Percentiles rank a stretch among this genome's conserved stretches.
Evolutionary conservation across 2,113 vertebrate species (phyloP).

Genomic region (Propithecus coquereli): DNA sequence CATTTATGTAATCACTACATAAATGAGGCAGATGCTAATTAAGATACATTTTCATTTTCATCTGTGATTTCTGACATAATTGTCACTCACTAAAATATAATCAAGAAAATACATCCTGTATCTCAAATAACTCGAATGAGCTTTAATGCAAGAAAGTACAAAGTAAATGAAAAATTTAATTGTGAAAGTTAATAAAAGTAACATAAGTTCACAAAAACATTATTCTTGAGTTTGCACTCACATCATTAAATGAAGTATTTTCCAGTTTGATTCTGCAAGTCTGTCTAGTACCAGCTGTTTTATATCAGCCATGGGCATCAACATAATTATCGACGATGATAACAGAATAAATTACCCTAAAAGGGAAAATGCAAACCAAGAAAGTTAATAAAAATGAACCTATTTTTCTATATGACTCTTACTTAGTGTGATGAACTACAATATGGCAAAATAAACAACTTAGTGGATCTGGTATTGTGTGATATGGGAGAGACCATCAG

Average conservation of each 20-base stretch:
- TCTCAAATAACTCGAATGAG: background rate
- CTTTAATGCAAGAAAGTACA: background rate
- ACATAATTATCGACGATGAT: background rate
- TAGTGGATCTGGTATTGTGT: background rate
- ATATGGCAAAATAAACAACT: background rate
- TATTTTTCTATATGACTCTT: background rate
- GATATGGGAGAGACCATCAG: background rate
- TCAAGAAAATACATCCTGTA: background rate
- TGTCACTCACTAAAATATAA: background rate
- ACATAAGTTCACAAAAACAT: background rate
- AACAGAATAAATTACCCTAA: background rate
- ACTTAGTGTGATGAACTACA: background rate
- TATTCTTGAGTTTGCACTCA: background rate
- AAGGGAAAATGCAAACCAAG: background rate
- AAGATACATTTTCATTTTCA: constrained; percentile 29
- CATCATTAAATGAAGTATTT: background rate
- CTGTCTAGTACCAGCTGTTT: background rate
- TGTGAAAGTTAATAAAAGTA: constrained; percentile 7
- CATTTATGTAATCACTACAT: background rate
- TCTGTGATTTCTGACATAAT: background rate
- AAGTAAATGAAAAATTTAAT: background rate
- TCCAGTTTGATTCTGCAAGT: background rate
- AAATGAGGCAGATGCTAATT: background rate
- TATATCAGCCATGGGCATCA: background rate
- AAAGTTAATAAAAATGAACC: background rate